These are phyloP conservation scores for Trachurus trachurus DNA, from an alignment of 2,797 vertebrate genomes.

Conservation along the genomic window DNA sequence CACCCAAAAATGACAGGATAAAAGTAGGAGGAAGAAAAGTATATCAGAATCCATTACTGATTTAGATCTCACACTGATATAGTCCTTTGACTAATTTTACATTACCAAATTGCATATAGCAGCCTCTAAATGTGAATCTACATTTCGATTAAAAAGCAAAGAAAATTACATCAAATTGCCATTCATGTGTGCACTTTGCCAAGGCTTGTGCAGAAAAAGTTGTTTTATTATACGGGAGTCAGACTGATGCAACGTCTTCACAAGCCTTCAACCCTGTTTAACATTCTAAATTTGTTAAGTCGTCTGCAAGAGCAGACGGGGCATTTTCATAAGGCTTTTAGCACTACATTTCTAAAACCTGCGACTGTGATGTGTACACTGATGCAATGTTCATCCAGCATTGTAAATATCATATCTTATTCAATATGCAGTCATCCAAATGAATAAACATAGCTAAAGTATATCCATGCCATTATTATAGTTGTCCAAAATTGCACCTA, in stretches of 20 bases:
- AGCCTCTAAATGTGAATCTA: neutral
- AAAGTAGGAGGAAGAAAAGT: neutral
- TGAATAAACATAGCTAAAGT: neutral
- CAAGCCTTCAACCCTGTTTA: constrained; percentile 13
- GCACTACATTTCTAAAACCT: neutral
- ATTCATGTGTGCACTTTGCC: neutral
- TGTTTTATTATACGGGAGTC: constrained; percentile 6
- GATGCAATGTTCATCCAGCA: neutral
- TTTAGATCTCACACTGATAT: neutral
- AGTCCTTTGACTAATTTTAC: neutral
- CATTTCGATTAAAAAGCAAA: constrained; percentile 7
- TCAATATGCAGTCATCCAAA: neutral
- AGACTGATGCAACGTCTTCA: constrained; percentile 32
- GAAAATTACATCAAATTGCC: neutral
- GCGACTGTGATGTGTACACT: neutral
- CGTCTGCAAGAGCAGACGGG: neutral
- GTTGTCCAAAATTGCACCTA: neutral
- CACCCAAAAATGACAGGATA: neutral
- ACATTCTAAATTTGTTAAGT: constrained; percentile 6
- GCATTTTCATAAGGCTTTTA: neutral
- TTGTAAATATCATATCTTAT: neutral
- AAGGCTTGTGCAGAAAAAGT: neutral
- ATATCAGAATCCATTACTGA: neutral
- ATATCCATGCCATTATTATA: too few relatives aligned
- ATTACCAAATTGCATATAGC: neutral